Conservation (phyloP, 37 sponge, comb jelly and placozoan species). For the Oopsacas minuta region DNA sequence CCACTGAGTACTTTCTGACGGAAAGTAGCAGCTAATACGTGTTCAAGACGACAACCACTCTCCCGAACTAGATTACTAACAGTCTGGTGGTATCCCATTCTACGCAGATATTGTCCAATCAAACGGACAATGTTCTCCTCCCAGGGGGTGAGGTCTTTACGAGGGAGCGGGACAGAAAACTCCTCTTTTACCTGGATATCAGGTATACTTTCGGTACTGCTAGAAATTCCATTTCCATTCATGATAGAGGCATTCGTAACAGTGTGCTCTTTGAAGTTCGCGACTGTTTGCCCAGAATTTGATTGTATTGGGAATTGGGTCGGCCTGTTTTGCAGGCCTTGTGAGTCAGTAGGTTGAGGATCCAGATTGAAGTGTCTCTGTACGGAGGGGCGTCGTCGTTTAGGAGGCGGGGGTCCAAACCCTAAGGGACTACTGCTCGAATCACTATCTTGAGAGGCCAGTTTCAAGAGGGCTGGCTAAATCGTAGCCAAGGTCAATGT, state of each 20-base stretch:
- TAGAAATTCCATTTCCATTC: slow-evolving; percentile 9
- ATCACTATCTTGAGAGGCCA: slow-evolving; percentile 20
- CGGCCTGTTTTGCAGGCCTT: background rate
- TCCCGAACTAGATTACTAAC: slow-evolving; percentile 59
- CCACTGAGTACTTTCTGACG: slow-evolving; percentile 55
- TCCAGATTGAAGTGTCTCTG: background rate
- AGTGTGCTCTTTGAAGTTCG: background rate
- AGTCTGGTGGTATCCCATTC: slow-evolving; percentile 57
- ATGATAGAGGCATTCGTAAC: background rate
- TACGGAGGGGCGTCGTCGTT: slow-evolving; percentile 8
- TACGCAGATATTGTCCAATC: slow-evolving; percentile 88
- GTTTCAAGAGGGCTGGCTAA: slow-evolving; percentile 20
- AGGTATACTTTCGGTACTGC: background rate
- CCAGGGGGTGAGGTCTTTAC: background rate
- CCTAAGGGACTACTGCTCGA: slow-evolving; percentile 19
- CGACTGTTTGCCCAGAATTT: background rate
- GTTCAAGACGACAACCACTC: slow-evolving; percentile 74
- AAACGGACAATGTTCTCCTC: slow-evolving; percentile 63
- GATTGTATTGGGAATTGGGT: background rate
- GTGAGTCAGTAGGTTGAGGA: background rate
- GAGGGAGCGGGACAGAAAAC: background rate
- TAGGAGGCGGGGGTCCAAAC: slow-evolving; percentile 19
- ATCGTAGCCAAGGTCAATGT: slow-evolving; percentile 2
- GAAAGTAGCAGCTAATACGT: slow-evolving; percentile 77
- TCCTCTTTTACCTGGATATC: background rate